Conservation (phyloP, 2,113 vertebrate species). For the Melozone crissalis region DNA sequence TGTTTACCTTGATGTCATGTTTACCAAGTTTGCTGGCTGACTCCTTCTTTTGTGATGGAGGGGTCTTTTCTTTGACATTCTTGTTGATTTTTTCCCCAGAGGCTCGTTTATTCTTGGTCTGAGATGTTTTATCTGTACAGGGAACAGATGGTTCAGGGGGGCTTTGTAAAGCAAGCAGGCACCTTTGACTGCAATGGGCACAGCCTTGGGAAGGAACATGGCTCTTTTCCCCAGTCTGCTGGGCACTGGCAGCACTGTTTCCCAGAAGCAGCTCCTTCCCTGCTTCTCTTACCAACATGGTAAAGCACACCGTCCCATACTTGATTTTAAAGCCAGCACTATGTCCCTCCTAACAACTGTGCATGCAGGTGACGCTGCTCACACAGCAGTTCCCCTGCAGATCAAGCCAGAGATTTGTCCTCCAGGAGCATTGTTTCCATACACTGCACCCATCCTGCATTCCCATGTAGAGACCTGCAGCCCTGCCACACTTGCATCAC, state of each 20-base stretch:
- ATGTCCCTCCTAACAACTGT: neutral
- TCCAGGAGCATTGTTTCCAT: neutral
- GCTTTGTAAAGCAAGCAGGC: neutral
- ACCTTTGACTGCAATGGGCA: neutral
- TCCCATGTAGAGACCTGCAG: neutral
- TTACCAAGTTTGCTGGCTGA: neutral
- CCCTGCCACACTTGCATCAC: neutral
- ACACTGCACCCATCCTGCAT: neutral
- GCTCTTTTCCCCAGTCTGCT: neutral
- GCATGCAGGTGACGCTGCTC: neutral
- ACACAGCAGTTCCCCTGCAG: neutral
- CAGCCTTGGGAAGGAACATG: neutral
- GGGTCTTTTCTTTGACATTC: neutral
- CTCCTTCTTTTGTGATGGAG: neutral
- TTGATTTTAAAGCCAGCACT: neutral
- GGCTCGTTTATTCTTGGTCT: neutral
- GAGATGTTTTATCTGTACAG: neutral
- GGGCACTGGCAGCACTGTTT: neutral
- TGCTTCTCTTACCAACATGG: neutral
- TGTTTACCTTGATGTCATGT: slow-evolving; percentile 56
- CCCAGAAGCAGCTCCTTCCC: neutral
- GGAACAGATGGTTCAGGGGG: neutral
- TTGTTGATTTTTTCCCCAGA: neutral
- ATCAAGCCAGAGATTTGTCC: neutral
- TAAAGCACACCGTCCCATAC: neutral